Conservation (phyloP, 2,888 invertebrate genomes). For the Phortica okadai region DNA sequence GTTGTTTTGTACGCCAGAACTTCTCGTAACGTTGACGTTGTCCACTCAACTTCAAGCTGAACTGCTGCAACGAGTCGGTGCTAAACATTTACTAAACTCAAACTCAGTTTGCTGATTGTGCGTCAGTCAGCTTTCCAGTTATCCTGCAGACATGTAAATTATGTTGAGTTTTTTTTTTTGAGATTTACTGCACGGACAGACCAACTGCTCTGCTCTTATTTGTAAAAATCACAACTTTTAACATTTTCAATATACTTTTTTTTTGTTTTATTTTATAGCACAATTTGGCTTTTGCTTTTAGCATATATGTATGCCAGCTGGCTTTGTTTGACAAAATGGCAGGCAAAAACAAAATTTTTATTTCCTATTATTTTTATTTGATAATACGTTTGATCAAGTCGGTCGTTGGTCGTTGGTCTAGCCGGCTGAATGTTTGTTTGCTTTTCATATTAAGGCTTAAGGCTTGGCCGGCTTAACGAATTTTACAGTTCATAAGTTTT, state of each 20-base stretch:
- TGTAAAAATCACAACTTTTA: too few species aligned
- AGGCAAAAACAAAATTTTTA: background rate
- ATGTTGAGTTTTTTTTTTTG: constrained; percentile 60
- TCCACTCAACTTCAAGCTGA: background rate
- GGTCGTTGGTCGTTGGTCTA: background rate
- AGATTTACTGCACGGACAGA: constrained; percentile 45
- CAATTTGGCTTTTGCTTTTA: background rate
- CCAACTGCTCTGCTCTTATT: constrained; percentile 16
- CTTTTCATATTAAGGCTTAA: constrained; percentile 11
- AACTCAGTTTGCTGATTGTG: background rate
- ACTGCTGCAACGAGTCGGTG: background rate
- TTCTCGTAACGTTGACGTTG: background rate
- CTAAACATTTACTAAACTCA: background rate
- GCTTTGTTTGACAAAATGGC: background rate
- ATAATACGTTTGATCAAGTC: background rate
- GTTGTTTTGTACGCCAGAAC: background rate
- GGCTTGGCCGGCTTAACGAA: constrained; percentile 10
- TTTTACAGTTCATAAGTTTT: constrained; percentile 20
- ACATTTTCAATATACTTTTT: background rate
- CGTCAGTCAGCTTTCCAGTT: background rate
- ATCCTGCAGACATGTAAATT: constrained; percentile 72
- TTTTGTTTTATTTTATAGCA: background rate
- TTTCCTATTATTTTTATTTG: background rate
- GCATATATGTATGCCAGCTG: background rate
- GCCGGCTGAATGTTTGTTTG: background rate